Percentiles rank a stretch among this genome's conserved stretches.
Evolutionary conservation across 1,140 invertebrate species (phyloP).

Genomic region (Harpegnathos saltator): DNA sequence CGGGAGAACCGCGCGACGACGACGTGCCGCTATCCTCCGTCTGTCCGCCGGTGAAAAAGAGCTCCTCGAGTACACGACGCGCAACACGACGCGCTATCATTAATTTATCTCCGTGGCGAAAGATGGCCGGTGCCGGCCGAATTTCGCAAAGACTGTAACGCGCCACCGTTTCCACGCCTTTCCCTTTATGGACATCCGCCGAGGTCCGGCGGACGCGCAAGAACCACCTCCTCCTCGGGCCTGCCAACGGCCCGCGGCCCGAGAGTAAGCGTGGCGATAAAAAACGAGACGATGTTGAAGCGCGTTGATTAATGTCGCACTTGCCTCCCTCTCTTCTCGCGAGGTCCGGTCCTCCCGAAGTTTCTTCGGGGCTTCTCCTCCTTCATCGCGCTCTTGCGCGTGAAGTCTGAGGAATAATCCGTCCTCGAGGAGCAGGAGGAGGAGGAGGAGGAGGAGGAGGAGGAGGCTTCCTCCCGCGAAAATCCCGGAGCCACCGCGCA

Average conservation of each 20-base stretch:
- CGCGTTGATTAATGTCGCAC: constrained; percentile 54
- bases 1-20: neutral
- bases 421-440: too few relatives aligned
- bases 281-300: constrained; percentile 49
- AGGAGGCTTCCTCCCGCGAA: constrained; percentile 19
- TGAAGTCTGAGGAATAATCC: neutral
- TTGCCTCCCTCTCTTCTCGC: constrained; percentile 18
- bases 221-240: neutral
- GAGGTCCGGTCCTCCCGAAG: constrained; percentile 11
- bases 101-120: constrained; percentile 45
- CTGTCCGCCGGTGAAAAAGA: constrained; percentile 14
- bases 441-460: neutral
- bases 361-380: constrained; percentile 30
- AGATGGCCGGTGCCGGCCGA: neutral
- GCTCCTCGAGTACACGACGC: neutral
- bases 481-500: constrained; percentile 21
- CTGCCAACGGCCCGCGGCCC: neutral
- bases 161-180: constrained; percentile 21
- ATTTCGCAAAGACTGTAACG: constrained; percentile 30
- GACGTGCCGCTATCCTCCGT: neutral
- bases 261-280: neutral
- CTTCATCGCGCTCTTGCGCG: too few relatives aligned
- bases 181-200: constrained; percentile 46
- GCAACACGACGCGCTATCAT: neutral
- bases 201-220: constrained; percentile 16